Conservation (phyloP, 2,888 invertebrate species). For the Eupeodes latifasciatus region DNA sequence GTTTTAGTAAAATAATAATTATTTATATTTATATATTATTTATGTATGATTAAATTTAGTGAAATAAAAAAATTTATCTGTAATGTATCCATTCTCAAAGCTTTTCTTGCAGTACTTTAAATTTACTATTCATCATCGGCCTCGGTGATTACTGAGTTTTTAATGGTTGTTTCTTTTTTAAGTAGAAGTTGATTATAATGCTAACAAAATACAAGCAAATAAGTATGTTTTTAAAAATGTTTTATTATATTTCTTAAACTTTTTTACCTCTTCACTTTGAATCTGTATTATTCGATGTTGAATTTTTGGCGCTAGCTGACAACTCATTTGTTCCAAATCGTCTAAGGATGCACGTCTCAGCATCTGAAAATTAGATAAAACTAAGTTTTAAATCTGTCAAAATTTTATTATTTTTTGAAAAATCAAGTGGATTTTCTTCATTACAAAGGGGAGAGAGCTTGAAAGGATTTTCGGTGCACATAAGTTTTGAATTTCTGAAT, state of each 20-base stretch:
- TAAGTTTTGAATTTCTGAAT: no score
- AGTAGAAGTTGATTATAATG: constrained; percentile 82
- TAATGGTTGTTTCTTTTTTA: constrained; percentile 85
- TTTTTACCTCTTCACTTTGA: constrained; percentile 89
- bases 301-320: constrained; percentile 91
- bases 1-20: constrained; percentile 41
- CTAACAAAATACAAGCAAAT: constrained; percentile 73
- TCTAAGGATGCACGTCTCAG: constrained; percentile 91
- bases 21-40: background rate
- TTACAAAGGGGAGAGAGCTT: no score
- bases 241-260: background rate
- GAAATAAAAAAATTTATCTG: constrained; percentile 32
- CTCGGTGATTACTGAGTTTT: constrained; percentile 89
- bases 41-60: constrained; percentile 41
- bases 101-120: background rate
- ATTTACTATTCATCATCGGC: constrained; percentile 86
- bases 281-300: constrained; percentile 92
- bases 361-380: constrained; percentile 83
- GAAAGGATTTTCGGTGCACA: no score
- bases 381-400: background rate
- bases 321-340: constrained; percentile 92
- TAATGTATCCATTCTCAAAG: background rate
- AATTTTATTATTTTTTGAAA: no score
- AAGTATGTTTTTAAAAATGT: background rate
- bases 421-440: no score